Evolutionary conservation across 2,888 invertebrate genomes (phyloP).

Genomic region (Drosophila buzzatii): DNA sequence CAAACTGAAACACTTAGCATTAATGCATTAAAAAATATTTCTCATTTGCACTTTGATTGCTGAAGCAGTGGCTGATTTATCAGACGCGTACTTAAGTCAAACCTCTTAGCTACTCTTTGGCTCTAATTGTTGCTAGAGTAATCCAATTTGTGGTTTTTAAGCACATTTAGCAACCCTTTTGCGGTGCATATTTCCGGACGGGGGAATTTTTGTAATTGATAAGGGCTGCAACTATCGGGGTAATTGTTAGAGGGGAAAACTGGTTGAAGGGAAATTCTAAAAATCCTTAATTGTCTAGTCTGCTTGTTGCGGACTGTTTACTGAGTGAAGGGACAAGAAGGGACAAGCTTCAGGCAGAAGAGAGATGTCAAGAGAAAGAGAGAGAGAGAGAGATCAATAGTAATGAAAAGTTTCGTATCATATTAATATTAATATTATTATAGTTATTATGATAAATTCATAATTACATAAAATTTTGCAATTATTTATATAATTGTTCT

Average conservation of each 20-base stretch:
- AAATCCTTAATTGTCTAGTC: too few relatives aligned
- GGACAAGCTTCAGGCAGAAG: too few relatives aligned
- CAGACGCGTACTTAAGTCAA: conserved; percentile 7
- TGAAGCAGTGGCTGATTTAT: conserved; percentile 32
- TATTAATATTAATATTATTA: too few relatives aligned
- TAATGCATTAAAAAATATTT: conserved; percentile 22
- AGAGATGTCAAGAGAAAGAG: too few relatives aligned
- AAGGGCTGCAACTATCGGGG: conserved; percentile 1
- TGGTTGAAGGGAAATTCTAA: too few relatives aligned
- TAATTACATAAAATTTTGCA: too few relatives aligned
- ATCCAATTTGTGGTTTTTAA: conserved; percentile 37
- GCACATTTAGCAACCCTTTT: conserved; percentile 6
- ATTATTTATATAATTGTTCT: too few relatives aligned
- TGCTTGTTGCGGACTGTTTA: too few relatives aligned
- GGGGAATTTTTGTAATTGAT: background rate
- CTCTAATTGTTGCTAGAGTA: conserved; percentile 3
- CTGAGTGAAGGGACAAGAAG: too few relatives aligned
- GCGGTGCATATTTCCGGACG: background rate
- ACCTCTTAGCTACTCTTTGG: conserved; percentile 20
- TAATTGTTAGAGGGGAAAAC: background rate
- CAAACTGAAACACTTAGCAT: conserved; percentile 61
- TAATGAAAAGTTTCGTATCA: too few relatives aligned
- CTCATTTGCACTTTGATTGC: conserved; percentile 44
- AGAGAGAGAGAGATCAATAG: too few relatives aligned
- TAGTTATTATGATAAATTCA: too few relatives aligned